Base-by-base conservation (phyloP, 2,113 vertebrate species). In the Furnarius figulus region DNA sequence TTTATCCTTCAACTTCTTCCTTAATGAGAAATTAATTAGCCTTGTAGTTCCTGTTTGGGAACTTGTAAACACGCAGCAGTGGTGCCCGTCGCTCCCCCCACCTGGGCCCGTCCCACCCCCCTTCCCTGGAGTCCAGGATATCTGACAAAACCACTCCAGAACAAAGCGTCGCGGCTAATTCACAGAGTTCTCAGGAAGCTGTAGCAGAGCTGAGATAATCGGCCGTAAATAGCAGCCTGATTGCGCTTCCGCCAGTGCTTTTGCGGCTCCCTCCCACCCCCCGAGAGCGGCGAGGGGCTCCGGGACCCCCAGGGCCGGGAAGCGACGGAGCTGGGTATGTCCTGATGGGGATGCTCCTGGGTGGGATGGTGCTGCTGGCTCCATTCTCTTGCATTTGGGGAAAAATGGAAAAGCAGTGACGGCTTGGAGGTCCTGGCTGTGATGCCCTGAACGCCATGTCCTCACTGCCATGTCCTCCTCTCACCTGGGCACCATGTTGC, bases 1-100 rank as follows among this genome's bases (percentile, higher is more conserved):
- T 95, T 97, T 88, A 95, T 89, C 92, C 93, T 95, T 87, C 78
- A 25, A 56, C 80, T 91, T 68, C 93, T 94, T 95, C 90, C 91
- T 85, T 95, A 95, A 94, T 95, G 89, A 97, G 95, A 91, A 96
- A 96, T 92, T 94, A 94, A 95, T 96, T 91, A 96, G 84, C 84
- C 94, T 91, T 84, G 92, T 92, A 87, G 95, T 85, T 94, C 90
- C 86, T 96, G 86, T 81, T 81, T 87, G 73, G 86, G 77, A 94
- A 94, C 77, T 83, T 91, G 90, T 95, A 92, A 96, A 94, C 92
- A 92, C 10, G 79, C 87, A 79, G 88, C 62, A 31, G 68, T 14
- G 35, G 65, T 89, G 92, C 76, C 68, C 5, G 14, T 72, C 53
- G 17, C 79, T 59, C 61, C 56, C 70, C 67, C 59, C 58, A 62